A percentile compares a stretch with the other conserved stretches of the same genome.
Evolutionary conservation across 2,888 invertebrate species (phyloP).

Genomic region (Colletes collaris): DNA sequence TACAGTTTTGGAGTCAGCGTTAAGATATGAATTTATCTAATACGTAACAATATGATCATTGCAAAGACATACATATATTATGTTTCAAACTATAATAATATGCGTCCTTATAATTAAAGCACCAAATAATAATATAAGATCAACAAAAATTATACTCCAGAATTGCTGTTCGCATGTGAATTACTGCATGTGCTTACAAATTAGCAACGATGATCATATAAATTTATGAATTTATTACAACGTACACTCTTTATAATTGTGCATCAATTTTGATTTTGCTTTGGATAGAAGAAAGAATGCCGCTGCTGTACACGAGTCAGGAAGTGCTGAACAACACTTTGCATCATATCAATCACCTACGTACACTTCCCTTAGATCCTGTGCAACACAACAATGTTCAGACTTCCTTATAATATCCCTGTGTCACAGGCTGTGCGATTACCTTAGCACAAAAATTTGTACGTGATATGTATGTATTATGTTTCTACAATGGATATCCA

Average conservation of each 20-base stretch:
- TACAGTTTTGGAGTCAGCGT: background rate
- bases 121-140: background rate
- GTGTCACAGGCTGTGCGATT: slow-evolving; percentile 58
- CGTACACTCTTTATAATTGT: slow-evolving; percentile 72
- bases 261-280: slow-evolving; percentile 70
- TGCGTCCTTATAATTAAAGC: background rate
- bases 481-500: slow-evolving; percentile 64
- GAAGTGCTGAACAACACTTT: slow-evolving; percentile 82
- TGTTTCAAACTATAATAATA: background rate
- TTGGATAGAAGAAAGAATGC: slow-evolving; percentile 81
- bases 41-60: no score
- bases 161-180: slow-evolving; percentile 28
- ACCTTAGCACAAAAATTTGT: slow-evolving; percentile 62
- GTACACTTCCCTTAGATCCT: slow-evolving; percentile 71
- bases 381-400: slow-evolving; percentile 61
- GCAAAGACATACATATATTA: background rate
- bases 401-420: slow-evolving; percentile 63
- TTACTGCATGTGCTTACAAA: slow-evolving; percentile 32
- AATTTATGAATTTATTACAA: slow-evolving; percentile 67
- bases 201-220: slow-evolving; percentile 29
- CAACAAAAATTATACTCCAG: background rate
- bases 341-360: slow-evolving; percentile 80
- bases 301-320: slow-evolving; percentile 82
- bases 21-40: background rate
- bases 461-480: slow-evolving; percentile 62